Base-by-base conservation (phyloP, 2,888 invertebrate genomes). In the Epiblema foenella region DNA sequence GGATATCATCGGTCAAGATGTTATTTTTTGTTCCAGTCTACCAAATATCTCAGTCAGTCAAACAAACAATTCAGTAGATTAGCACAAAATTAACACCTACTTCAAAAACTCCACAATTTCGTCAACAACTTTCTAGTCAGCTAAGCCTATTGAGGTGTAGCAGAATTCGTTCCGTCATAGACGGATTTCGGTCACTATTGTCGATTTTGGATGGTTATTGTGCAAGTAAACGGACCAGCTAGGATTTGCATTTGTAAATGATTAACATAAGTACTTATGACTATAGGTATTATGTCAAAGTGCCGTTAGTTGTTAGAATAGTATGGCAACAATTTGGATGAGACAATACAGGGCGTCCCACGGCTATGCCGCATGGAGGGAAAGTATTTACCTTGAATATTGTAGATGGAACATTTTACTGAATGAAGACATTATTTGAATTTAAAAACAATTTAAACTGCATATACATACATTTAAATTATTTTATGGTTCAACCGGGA, bases 231-330 rank as follows among this genome's bases (percentile, higher is more conserved):
- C 67, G 69, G 51, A 63, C 58, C 69, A 11, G 64, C 20, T 64
- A 29, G 62, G 39, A 69, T 69, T 69, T 64, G 64, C 64, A 64
- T 69, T 51, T 58, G 18, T 52, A 57, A 58, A 59, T 59, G 54
- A 37, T 49, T 56, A 69, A 56, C 69, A 64, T 52, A 64, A 57
- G 39, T 57, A n/a, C n/a, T n/a, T n/a, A 37, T 56, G 7, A 33
- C 29, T 24, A 24, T 20, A 33, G 49, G 49, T 37, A 33, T 20
- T 60, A 60, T 29, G 29, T 62, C 46, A n/a, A 29, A 57, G 29
- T 18, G 17, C 4, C 4, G 33, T 33, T 33, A 54, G 2, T 69
- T 69, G 69, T 63, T 15, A 7, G 24, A 57, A 51, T 33, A 2
- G 49, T 63, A 69, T 49, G 51, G 66, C 5, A n/a, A 49, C 37